Percentiles rank a stretch among this genome's conserved stretches.
Evolutionary conservation across 2,888 invertebrate species (phyloP).

Genomic region (Heteromurus nitidus): DNA sequence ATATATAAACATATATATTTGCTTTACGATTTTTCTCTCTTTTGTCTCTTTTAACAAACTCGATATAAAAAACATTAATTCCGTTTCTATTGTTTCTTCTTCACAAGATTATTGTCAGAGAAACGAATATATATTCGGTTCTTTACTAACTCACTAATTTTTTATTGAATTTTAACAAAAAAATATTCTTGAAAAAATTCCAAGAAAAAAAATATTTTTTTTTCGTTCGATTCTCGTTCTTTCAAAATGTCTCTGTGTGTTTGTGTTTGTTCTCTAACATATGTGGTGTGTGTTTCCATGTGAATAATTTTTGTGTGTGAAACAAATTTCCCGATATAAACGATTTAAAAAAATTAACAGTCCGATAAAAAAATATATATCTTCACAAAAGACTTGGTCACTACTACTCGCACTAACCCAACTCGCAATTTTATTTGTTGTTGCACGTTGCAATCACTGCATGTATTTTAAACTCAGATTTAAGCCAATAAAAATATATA

Average conservation of each 20-base stretch:
- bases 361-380: background rate
- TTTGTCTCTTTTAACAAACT: conserved; percentile 64
- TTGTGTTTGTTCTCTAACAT: background rate
- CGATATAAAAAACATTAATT: background rate
- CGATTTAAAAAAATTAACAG: background rate
- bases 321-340: background rate
- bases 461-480: background rate
- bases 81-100: conserved; percentile 1
- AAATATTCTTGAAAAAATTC: background rate
- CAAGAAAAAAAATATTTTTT: no score
- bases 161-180: background rate
- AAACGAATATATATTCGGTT: background rate
- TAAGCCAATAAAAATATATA: background rate
- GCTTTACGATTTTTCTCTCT: no score
- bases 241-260: background rate
- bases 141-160: conserved; percentile 37
- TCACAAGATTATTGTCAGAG: no score
- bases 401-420: conserved; percentile 49
- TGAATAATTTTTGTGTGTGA: background rate
- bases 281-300: background rate
- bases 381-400: conserved; percentile 17
- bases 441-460: background rate
- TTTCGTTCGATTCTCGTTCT: background rate
- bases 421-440: background rate
- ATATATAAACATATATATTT: no score